These are phyloP conservation scores for Zhuqinia jingwanae DNA, from an alignment of 2,888 invertebrate species.

Conservation along the genomic window DNA sequence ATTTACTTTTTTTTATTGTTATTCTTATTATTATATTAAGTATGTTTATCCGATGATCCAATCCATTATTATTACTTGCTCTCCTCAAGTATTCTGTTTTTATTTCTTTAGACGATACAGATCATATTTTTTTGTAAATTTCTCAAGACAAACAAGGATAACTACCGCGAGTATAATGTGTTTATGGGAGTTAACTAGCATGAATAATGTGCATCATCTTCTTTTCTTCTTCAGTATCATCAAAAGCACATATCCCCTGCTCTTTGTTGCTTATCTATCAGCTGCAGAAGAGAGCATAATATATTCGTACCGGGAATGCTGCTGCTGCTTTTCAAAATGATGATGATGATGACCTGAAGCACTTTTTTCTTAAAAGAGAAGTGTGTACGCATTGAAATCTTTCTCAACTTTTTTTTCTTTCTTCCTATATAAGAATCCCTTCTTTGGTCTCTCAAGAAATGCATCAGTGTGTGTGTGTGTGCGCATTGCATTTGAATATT, in stretches of 20 bases:
- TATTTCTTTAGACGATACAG: too few relatives aligned
- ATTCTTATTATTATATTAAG: too few relatives aligned
- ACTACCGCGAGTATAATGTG: not conserved
- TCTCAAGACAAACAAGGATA: not conserved
- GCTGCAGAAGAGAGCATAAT: too few relatives aligned
- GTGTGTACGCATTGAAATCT: not conserved
- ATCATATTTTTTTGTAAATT: not conserved
- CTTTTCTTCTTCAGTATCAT: not conserved
- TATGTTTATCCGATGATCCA: too few relatives aligned
- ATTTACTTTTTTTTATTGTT: too few relatives aligned
- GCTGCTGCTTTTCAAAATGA: conserved; percentile 5
- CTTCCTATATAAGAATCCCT: not conserved
- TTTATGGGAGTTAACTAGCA: conserved; percentile 57
- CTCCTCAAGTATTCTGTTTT: too few relatives aligned
- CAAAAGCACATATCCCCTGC: not conserved
- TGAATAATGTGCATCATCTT: conserved; percentile 65
- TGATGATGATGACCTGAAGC: conserved; percentile 53
- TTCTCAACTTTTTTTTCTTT: not conserved
- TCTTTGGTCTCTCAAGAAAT: not conserved
- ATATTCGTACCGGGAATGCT: too few relatives aligned
- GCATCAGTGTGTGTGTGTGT: not conserved
- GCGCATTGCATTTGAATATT: conserved; percentile 1
- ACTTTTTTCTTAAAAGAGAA: conserved; percentile 34
- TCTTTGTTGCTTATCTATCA: not conserved
- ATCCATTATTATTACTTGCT: too few relatives aligned